Evolutionary conservation across 2,888 invertebrate species (phyloP), one percentile per base, ranked within the genome.

Genomic region (Drosophila bunnanda): DNA sequence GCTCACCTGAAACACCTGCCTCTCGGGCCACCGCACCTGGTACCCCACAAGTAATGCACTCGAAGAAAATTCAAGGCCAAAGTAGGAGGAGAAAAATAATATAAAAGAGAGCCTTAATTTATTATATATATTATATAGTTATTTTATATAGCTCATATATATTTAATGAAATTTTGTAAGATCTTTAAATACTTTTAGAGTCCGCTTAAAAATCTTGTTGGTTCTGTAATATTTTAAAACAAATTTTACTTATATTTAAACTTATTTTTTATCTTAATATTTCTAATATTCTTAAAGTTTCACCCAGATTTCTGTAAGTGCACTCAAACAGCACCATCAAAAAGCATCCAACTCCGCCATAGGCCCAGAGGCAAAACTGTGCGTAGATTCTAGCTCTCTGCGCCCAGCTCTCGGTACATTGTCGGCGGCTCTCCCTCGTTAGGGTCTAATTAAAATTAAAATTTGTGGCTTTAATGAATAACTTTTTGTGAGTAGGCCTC

Each of bases 391-490:
- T 13, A 48, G 38, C 43, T 22, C 43, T 22, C 15, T 15, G 15
- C 22, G 43, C 32, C 39, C 72, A 41, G 59, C 59, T 59, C 30
- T 38, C 32, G 66, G 57, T 66, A 76, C 76, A 72, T 58, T 48
- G 46, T 41, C 60, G 60, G 66, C 76, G 76, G 25, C 76, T 77
- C 69, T 75, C 75, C 75, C 89, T 88, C 80, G 89, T 88, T 89
- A 79, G 76, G 69, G 75, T 83, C 89, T 89, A 88, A 88, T 88
- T 88, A 89, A 89, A 88, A 88, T 86, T 80, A 81, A 78, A 89
- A 87, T 81, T 88, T 76, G 77, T 80, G 72, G 78, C 83, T 80
- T 83, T 85, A 88, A 83, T 82, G 86, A 76, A 88, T 76, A 83
- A 85, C 68, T 83, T 82, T 82, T 75, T 68, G 70, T 52, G 55